phyloP scores from a whole-genome alignment of 2,888 invertebrate genomes.

The Watsonalla cultraria region DNA sequence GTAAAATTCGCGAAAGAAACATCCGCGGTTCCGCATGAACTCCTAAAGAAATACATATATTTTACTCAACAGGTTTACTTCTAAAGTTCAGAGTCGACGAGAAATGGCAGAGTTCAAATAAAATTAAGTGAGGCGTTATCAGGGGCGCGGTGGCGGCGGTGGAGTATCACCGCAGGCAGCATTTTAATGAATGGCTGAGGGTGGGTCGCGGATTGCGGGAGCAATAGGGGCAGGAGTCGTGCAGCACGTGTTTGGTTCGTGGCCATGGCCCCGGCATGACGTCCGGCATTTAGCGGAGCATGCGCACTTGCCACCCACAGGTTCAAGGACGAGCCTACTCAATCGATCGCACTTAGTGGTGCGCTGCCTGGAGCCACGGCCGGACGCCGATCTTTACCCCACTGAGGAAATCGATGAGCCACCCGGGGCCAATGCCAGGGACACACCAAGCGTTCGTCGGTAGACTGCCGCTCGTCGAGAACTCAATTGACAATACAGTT shows the following conservation, averaged over 20 bases:
- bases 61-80: conserved; percentile 46
- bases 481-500: too few relatives aligned
- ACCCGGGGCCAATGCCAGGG: conserved; percentile 48
- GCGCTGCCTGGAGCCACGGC: conserved; percentile 48
- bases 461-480: too few relatives aligned
- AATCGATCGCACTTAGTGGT: conserved; percentile 60
- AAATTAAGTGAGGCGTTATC: conserved; percentile 27
- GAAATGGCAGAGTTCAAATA: conserved; percentile 63
- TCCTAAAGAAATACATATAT: conserved; percentile 22
- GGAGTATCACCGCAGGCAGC: conserved; percentile 35
- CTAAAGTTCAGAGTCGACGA: conserved; percentile 60
- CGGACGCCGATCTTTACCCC: conserved; percentile 49
- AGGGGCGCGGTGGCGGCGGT: conserved; percentile 22
- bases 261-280: conserved; percentile 71
- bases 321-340: conserved; percentile 61
- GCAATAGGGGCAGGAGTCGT: conserved; percentile 28
- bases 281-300: conserved; percentile 57
- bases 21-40: conserved; percentile 15
- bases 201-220: conserved; percentile 12
- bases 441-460: conserved; percentile 10
- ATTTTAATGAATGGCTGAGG: conserved; percentile 47
- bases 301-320: conserved; percentile 46
- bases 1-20: neutral
- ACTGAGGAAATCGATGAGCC: conserved; percentile 42
- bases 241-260: conserved; percentile 47